These are phyloP conservation scores for Potorous gilbertii DNA, from an alignment of 2,797 vertebrate species.

Conservation along the genomic window DNA sequence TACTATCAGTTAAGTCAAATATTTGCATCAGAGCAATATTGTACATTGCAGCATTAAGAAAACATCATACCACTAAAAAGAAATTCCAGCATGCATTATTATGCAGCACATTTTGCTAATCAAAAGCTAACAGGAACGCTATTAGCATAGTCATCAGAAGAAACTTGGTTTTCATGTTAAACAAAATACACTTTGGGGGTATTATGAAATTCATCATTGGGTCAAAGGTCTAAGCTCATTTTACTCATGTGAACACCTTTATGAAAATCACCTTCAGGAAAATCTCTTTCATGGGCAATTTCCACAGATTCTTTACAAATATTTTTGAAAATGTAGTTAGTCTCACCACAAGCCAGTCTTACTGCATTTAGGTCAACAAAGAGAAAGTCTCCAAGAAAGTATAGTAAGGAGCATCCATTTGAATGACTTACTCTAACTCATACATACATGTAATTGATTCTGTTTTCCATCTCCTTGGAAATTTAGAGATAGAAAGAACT, in stretches of 20 bases:
- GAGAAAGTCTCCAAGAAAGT: background rate
- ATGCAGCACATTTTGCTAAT: background rate
- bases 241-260: background rate
- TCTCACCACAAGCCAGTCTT: background rate
- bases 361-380: background rate
- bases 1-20: background rate
- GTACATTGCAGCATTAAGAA: background rate
- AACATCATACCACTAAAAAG: background rate
- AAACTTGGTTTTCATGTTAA: background rate
- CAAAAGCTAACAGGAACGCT: background rate
- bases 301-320: background rate
- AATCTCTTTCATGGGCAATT: background rate
- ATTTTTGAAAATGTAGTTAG: background rate
- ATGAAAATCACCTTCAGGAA: constrained; percentile 29
- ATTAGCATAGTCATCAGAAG: background rate
- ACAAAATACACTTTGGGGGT: background rate
- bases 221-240: background rate
- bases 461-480: background rate
- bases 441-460: background rate
- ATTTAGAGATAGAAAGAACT: background rate
- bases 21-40: background rate
- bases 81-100: background rate
- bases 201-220: background rate
- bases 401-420: background rate
- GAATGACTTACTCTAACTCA: background rate